Evolutionary conservation across 2,797 vertebrate genomes (phyloP).

Genomic region (Ciconia nigra): DNA sequence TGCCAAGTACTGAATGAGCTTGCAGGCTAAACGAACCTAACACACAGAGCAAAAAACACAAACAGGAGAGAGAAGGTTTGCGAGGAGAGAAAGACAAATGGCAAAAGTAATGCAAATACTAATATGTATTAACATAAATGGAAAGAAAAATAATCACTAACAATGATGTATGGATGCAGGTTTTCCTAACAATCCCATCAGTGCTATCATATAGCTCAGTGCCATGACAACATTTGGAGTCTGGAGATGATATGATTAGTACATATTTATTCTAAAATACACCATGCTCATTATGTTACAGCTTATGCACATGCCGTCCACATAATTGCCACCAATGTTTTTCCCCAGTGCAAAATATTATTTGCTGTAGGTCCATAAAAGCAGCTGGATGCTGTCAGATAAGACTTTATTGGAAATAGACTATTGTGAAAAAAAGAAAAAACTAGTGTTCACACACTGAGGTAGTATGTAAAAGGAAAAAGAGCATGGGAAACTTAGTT

Average conservation of each 20-base stretch:
- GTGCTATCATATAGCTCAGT: neutral
- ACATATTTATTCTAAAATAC: slow-evolving; percentile 35
- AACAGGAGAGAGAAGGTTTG: neutral
- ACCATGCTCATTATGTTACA: neutral
- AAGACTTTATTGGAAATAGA: slow-evolving; percentile 44
- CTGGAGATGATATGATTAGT: slow-evolving; percentile 2
- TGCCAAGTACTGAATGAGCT: neutral
- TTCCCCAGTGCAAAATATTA: slow-evolving; percentile 26
- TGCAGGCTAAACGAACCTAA: neutral
- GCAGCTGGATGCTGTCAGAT: slow-evolving; percentile 56
- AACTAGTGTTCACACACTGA: neutral
- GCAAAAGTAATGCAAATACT: neutral
- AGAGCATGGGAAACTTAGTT: slow-evolving; percentile 31
- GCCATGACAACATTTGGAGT: neutral
- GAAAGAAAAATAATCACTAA: neutral
- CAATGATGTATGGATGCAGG: neutral
- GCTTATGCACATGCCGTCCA: neutral
- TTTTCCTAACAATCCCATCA: neutral
- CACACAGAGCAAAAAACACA: neutral
- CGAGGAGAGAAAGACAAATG: neutral
- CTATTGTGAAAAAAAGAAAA: neutral
- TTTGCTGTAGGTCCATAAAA: slow-evolving; percentile 43
- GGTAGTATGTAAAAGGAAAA: neutral
- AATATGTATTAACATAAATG: neutral
- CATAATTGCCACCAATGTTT: slow-evolving; percentile 15